A percentile compares a stretch with the other conserved stretches of the same genome.
Conservation (phyloP, 2,888 invertebrate species). For the Stenichneumon culpator region DNA sequence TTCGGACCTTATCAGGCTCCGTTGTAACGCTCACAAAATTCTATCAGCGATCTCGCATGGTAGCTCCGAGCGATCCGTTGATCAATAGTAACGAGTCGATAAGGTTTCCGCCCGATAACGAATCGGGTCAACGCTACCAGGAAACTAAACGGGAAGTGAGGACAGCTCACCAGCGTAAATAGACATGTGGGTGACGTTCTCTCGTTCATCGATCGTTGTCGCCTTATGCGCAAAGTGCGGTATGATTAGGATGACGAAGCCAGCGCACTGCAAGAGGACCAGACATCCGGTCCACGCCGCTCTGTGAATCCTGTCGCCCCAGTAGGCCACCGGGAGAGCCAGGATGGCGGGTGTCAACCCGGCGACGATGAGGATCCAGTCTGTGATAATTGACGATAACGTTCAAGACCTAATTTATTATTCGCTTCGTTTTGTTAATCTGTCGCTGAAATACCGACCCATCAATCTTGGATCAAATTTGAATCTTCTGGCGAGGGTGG, state of each 20-base stretch:
- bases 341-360: slow-evolving; percentile 87
- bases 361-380: slow-evolving; percentile 87
- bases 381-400: slow-evolving; percentile 82
- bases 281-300: slow-evolving; percentile 87
- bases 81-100: slow-evolving; percentile 47
- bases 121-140: slow-evolving; percentile 36
- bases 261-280: slow-evolving; percentile 86
- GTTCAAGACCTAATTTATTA: neutral
- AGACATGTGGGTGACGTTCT: slow-evolving; percentile 74
- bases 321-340: slow-evolving; percentile 87
- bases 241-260: slow-evolving; percentile 86
- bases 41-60: neutral
- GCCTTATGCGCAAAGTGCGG: slow-evolving; percentile 86
- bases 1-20: neutral
- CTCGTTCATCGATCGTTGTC: slow-evolving; percentile 74
- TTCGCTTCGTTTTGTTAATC: neutral
- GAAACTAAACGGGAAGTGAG: neutral
- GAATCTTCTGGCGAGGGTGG: slow-evolving; percentile 81
- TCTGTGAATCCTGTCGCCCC: slow-evolving; percentile 87
- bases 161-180: slow-evolving; percentile 78
- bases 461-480: slow-evolving; percentile 78
- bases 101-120: slow-evolving; percentile 50
- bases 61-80: neutral
- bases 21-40: neutral
- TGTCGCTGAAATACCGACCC: slow-evolving; percentile 72